phyloP scores from a whole-genome alignment of 2,888 invertebrate genomes.

The Notocelia uddmanniana region DNA sequence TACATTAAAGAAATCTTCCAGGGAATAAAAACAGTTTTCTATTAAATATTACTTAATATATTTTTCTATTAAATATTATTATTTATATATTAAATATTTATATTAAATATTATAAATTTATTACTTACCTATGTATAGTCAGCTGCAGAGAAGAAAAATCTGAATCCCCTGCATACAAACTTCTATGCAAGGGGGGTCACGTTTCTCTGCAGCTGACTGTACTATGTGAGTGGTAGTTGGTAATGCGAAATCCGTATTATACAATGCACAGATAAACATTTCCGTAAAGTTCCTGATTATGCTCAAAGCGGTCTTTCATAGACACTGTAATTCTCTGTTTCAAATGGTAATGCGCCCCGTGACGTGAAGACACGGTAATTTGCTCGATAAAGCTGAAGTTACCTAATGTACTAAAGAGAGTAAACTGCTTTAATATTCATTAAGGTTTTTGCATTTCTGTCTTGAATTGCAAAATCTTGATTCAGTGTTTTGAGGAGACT shows the following conservation, averaged over 20 bases:
- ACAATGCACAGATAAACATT: neutral
- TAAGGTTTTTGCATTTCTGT: conserved; percentile 42
- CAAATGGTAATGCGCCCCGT: conserved; percentile 66
- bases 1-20: too few species aligned
- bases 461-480: conserved; percentile 3
- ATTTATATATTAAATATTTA: too few species aligned
- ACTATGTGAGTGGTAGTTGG: too few species aligned
- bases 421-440: conserved; percentile 61
- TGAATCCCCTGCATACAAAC: too few species aligned
- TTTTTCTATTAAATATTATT: too few species aligned
- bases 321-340: conserved; percentile 57
- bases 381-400: conserved; percentile 60
- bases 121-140: too few species aligned
- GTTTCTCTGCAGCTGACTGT: too few species aligned
- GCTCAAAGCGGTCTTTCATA: conserved; percentile 52
- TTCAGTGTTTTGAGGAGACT: neutral
- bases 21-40: too few species aligned
- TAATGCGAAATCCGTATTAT: neutral
- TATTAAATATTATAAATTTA: too few species aligned
- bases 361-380: conserved; percentile 61
- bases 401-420: conserved; percentile 56
- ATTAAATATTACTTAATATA: too few species aligned
- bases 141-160: too few species aligned
- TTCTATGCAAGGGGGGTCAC: too few species aligned
- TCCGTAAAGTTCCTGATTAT: conserved; percentile 24